phyloP scores from a whole-genome alignment of 2,888 invertebrate genomes.

The Megaustenia siamemsis region DNA sequence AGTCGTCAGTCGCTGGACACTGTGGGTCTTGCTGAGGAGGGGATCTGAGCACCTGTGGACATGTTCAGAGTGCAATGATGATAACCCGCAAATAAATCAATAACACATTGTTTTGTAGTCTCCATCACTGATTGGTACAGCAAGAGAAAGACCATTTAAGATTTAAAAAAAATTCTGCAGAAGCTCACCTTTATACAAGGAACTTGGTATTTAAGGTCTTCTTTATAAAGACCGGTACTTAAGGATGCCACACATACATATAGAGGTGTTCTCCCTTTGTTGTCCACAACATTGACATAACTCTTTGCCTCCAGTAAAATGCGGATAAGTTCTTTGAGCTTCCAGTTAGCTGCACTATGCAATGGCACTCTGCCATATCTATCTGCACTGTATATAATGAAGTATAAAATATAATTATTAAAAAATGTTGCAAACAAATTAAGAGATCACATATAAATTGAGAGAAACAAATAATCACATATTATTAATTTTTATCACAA shows the following conservation, averaged over 20 bases:
- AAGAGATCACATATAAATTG: too few species aligned
- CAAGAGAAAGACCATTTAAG: neutral
- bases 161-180: neutral
- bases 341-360: constrained; percentile 80
- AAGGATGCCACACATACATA: constrained; percentile 79
- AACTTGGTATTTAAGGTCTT: constrained; percentile 78
- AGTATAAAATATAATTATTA: neutral
- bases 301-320: constrained; percentile 72
- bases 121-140: neutral
- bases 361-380: constrained; percentile 77
- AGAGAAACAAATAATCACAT: too few species aligned
- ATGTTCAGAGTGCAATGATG: too few species aligned
- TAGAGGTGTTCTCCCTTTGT: constrained; percentile 77
- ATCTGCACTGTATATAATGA: constrained; percentile 70
- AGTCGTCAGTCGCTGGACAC: too few species aligned
- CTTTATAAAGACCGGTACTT: constrained; percentile 78
- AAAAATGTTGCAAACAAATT: neutral
- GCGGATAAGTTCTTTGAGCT: constrained; percentile 76
- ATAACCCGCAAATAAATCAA: too few species aligned
- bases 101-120: too few species aligned
- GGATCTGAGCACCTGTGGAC: too few species aligned
- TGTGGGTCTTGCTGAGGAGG: too few species aligned
- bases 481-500: too few species aligned
- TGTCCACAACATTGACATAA: constrained; percentile 75
- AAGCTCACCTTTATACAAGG: constrained; percentile 52